Percentiles rank a stretch among this genome's conserved stretches.
phyloP scores from a whole-genome alignment of 1,140 invertebrate genomes.

The Ptiloglossa arizonensis region DNA sequence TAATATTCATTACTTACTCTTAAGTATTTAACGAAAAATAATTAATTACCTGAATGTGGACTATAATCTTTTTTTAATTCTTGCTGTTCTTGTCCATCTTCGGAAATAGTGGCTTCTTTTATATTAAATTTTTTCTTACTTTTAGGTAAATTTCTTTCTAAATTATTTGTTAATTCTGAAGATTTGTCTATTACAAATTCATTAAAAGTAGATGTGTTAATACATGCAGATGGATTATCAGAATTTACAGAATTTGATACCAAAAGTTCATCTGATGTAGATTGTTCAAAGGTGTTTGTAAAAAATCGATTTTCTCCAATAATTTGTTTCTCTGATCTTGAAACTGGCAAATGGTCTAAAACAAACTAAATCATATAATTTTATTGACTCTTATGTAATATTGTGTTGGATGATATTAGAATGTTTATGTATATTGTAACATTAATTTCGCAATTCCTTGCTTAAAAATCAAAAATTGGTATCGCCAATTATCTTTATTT shows the following conservation, averaged over 20 bases:
- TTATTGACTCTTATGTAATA: conserved; percentile 28
- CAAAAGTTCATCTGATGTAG: conserved; percentile 54
- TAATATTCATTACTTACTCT: neutral
- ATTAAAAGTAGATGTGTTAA: neutral
- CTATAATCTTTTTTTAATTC: conserved; percentile 49
- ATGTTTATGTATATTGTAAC: neutral
- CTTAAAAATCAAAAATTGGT: no score
- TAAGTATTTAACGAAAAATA: neutral
- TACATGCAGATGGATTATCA: conserved; percentile 27
- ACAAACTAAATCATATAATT: conserved; percentile 79
- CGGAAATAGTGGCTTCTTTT: conserved; percentile 74
- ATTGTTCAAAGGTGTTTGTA: conserved; percentile 60
- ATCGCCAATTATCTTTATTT: no score
- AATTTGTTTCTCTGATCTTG: conserved; percentile 81
- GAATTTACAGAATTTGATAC: conserved; percentile 60
- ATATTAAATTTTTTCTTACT: conserved; percentile 66
- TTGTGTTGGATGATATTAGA: neutral
- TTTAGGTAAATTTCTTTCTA: conserved; percentile 47
- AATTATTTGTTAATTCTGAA: conserved; percentile 46
- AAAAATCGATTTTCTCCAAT: conserved; percentile 72
- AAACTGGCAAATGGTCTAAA: conserved; percentile 82
- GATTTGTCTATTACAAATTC: conserved; percentile 25
- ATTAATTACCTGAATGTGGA: conserved; percentile 53
- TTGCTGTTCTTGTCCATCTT: conserved; percentile 68
- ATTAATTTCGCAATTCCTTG: no score